Base-by-base conservation (phyloP, 2,888 invertebrate genomes). In the Erannis defoliaria region DNA sequence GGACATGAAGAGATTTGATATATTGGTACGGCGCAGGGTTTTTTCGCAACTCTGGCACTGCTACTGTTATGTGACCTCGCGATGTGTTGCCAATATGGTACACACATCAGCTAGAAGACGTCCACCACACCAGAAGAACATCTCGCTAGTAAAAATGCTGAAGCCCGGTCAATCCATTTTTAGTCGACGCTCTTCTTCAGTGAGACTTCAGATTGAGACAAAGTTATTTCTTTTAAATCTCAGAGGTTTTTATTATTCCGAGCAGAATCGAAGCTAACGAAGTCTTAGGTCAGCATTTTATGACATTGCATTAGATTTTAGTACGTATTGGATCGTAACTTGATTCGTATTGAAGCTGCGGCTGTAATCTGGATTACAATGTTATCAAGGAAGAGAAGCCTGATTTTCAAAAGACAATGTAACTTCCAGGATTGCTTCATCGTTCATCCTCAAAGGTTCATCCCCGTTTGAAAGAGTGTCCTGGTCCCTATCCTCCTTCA, bases 161-260 rank as follows among this genome's bases (percentile, higher is more conserved):
- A 21, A 23, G 12, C 42, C 51, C 19, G 29, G 5, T 16, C 38
- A 26, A 29, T 6, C 5, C 14, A 14, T 21, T 21, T 21, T 31
- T 31, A 19, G 4, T 58, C 51, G 14, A 21, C n/a, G 45, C 10
- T 46, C 35, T n/a, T 21, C 26, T 9, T 18, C 16, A 53, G 46
- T 10, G 12, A 29, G 26, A 29, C 16, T 16, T 16, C 10, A 21
- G 21, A 51, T 51, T 38, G 62, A 56, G 31, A 35, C 37, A 21
- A 54, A 60, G 40, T 57, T 57, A 62, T 56, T 62, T 57, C 62
- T 62, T 62, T 62, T 62, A 62, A 62, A 62, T 62, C 62, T 57
- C 53, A n/a, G n/a, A 62, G 56, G 53, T 57, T 56, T 60, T 61
- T 62, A 57, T 57, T 62, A 57, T 57, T 62, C 56, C 42, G 31